Evolutionary conservation across 2,113 vertebrate species (phyloP), one percentile per base, ranked within the genome.

Genomic region (Osmerus eperlanus): DNA sequence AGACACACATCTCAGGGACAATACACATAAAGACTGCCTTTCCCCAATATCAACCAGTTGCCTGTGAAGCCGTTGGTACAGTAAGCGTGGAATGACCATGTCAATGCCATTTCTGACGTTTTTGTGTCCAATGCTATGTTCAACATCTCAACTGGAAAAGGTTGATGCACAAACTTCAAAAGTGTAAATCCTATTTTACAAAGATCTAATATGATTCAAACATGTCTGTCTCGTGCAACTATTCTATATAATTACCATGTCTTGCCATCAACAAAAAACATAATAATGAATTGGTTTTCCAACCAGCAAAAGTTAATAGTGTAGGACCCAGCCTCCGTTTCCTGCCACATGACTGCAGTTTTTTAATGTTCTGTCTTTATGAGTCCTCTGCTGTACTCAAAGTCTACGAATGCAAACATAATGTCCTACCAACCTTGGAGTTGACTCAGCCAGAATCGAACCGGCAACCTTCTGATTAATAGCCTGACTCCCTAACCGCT

Each of bases 281-380:
- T 79, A 76, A 68, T 72, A 82, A 83, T 76, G 79, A 77, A 82
- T 78, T 68, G 63, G 64, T 74, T 80, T 78, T 79, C 76, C 76
- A 65, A 77, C 83, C 68, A 56, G 77, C 74, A 62, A 71, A 76
- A 81, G 72, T 75, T 77, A 70, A 79, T 72, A 47, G 41, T 47
- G 41, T 12, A 41, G 28, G 41, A 58, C 68, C 74, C 67, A n/a
- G 70, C 62, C 60, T 75, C 62, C 74, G 53, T 76, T 79, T 75
- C 74, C 74, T 77, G 75, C 78, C 82, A 70, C 78, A 84, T 83
- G 83, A 85, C 74, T 68, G 74, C 80, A 81, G 75, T 83, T 81
- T 81, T 79, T 73, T 85, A 53, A 80, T 80, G 76, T 78, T 76
- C 47, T 71, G 55, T 64, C 74, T 77, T 73, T 53, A 74, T 70